phyloP scores from a whole-genome alignment of 1,140 invertebrate genomes.

The Pseudomyrmex cubaensis region DNA sequence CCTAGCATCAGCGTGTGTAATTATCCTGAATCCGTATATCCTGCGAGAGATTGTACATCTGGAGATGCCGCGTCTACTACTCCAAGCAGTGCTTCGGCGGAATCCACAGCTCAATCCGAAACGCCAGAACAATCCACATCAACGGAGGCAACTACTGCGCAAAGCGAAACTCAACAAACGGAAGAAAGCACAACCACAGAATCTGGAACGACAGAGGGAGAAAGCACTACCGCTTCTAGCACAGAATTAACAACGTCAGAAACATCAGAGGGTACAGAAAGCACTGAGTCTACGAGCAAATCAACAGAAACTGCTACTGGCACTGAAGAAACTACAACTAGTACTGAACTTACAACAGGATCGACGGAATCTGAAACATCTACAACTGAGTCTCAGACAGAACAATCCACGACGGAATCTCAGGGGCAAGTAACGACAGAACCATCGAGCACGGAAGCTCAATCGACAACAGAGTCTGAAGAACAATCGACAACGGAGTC shows the following conservation, averaged over 20 bases:
- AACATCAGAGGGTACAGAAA: conserved; percentile 21
- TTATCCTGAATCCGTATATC: conserved; percentile 85
- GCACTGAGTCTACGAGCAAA: conserved; percentile 51
- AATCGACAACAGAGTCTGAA: conserved; percentile 54
- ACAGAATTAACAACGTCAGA: conserved; percentile 69
- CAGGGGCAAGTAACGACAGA: conserved; percentile 30
- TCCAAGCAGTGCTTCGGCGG: conserved; percentile 26
- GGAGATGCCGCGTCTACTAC: conserved; percentile 78
- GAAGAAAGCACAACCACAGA: conserved; percentile 64
- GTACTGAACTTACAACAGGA: neutral
- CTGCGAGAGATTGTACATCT: conserved; percentile 82
- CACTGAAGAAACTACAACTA: conserved; percentile 47
- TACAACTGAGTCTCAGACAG: conserved; percentile 26
- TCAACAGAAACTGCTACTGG: conserved; percentile 39
- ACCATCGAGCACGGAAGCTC: conserved; percentile 10
- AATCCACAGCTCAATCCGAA: conserved; percentile 49
- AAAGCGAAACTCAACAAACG: conserved; percentile 65
- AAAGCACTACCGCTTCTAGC: conserved; percentile 71
- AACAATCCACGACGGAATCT: conserved; percentile 50
- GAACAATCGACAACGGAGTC: conserved; percentile 29
- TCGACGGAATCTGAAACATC: neutral
- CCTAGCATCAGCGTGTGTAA: conserved; percentile 85
- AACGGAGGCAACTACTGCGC: conserved; percentile 63
- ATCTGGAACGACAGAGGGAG: neutral
- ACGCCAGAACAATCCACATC: conserved; percentile 51